A percentile compares a stretch with the other conserved stretches of the same genome.
Evolutionary conservation across 2,113 vertebrate species (phyloP).

Genomic region (Rhodinocichla rosea): DNA sequence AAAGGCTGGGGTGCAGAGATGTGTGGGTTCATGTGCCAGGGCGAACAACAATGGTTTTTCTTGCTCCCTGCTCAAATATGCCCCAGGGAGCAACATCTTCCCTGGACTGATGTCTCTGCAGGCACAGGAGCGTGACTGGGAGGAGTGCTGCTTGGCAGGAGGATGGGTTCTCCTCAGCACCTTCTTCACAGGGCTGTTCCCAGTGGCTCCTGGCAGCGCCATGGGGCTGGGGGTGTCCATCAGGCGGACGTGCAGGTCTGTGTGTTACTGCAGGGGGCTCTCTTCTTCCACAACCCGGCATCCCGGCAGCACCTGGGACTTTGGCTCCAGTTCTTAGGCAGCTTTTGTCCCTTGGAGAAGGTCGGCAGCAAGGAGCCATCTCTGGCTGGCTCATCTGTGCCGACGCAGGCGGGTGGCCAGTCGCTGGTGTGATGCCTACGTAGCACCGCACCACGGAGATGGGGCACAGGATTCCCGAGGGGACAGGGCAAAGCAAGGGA

Average conservation of each 20-base stretch:
- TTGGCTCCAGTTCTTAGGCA: neutral
- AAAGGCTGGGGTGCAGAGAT: neutral
- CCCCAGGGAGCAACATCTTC: neutral
- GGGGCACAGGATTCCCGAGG: slow-evolving; percentile 33
- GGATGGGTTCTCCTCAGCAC: neutral
- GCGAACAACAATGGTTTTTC: fast-evolving
- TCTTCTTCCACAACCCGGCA: neutral
- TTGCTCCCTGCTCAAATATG: fast-evolving
- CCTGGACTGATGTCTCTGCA: neutral
- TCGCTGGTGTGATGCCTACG: slow-evolving; percentile 54
- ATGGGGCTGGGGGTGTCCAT: neutral
- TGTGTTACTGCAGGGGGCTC: neutral
- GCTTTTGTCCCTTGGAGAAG: slow-evolving; percentile 21
- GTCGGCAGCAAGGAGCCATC: neutral
- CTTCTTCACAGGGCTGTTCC: neutral
- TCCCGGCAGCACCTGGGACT: neutral
- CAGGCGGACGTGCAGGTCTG: fast-evolving
- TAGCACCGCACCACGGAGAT: slow-evolving; percentile 19
- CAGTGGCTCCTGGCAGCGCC: neutral
- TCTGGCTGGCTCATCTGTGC: neutral
- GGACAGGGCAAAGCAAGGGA: neutral
- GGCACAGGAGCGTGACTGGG: fast-evolving
- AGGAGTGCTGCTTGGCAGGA: neutral
- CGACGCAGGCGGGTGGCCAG: neutral
- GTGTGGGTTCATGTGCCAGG: fast-evolving